Evolutionary conservation across 2,888 invertebrate genomes (phyloP).

Genomic region (Scrobipalpa costella): DNA sequence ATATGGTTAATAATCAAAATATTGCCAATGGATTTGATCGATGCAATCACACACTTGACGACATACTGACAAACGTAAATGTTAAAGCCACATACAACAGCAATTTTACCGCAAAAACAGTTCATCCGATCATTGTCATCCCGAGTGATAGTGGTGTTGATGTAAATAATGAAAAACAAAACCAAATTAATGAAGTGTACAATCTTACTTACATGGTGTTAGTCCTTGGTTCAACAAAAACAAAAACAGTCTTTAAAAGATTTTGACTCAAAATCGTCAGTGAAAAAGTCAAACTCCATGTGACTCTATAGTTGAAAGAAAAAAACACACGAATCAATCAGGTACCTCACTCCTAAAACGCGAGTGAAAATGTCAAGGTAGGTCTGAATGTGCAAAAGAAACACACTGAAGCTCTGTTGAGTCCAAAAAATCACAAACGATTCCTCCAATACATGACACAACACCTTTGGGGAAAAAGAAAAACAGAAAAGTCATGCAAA

Average conservation of each 20-base stretch:
- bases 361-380: constrained; percentile 79
- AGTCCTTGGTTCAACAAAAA: constrained; percentile 58
- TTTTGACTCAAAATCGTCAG: constrained; percentile 40
- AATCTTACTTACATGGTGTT: constrained; percentile 63
- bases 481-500: constrained; percentile 53
- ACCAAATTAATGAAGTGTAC: constrained; percentile 47
- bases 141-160: constrained; percentile 53
- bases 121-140: constrained; percentile 53
- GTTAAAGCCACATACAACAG: constrained; percentile 43
- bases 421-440: constrained; percentile 71
- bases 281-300: constrained; percentile 41
- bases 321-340: constrained; percentile 49
- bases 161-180: constrained; percentile 46
- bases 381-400: constrained; percentile 71
- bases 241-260: constrained; percentile 31
- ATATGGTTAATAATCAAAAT: constrained; percentile 99
- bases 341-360: constrained; percentile 68
- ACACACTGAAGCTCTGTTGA: constrained; percentile 69
- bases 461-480: constrained; percentile 72
- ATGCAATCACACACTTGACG: constrained; percentile 99
- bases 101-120: constrained; percentile 57
- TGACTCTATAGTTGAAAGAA: neutral
- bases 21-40: constrained; percentile 98
- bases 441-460: constrained; percentile 52
- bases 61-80: constrained; percentile 88